These are phyloP conservation scores for Nothocercus nigrocapillus DNA, from an alignment of 2,113 vertebrate species.

Conservation along the genomic window DNA sequence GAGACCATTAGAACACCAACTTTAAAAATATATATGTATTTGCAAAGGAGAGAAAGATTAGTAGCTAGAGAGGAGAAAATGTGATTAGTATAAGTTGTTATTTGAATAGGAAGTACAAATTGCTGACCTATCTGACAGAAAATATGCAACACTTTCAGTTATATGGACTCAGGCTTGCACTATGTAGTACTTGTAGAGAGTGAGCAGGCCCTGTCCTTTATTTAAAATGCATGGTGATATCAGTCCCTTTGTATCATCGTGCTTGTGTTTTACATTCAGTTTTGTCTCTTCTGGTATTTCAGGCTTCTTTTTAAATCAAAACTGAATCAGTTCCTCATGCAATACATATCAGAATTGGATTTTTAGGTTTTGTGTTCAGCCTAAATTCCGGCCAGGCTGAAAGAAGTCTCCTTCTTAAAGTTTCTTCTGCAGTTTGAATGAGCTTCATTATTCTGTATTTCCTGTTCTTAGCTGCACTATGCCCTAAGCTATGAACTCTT, in stretches of 20 bases:
- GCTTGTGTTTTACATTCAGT: constrained; percentile 55
- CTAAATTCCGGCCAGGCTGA: constrained; percentile 18
- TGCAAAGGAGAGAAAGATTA: constrained; percentile 32
- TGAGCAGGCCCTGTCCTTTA: constrained; percentile 11
- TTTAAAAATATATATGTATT: neutral
- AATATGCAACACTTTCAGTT: constrained; percentile 12
- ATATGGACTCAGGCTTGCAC: neutral
- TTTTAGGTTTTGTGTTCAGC: constrained; percentile 29
- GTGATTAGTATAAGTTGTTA: constrained; percentile 43
- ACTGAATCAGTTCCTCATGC: neutral
- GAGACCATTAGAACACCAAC: constrained; percentile 46
- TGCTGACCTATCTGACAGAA: constrained; percentile 1
- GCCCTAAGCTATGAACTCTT: constrained; percentile 3
- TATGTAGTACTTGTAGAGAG: neutral
- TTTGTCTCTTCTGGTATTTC: constrained; percentile 58
- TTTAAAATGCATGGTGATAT: constrained; percentile 23
- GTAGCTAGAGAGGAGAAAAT: constrained; percentile 31
- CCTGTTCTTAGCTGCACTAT: constrained; percentile 10
- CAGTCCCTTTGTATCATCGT: constrained; percentile 22
- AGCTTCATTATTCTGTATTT: constrained; percentile 22
- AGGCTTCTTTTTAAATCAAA: constrained; percentile 39
- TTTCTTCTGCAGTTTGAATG: neutral
- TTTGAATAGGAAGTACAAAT: constrained; percentile 47
- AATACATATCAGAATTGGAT: neutral
- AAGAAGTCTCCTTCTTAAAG: neutral